phyloP scores from a whole-genome alignment of 1,140 invertebrate genomes.

The Neelides sp. region DNA sequence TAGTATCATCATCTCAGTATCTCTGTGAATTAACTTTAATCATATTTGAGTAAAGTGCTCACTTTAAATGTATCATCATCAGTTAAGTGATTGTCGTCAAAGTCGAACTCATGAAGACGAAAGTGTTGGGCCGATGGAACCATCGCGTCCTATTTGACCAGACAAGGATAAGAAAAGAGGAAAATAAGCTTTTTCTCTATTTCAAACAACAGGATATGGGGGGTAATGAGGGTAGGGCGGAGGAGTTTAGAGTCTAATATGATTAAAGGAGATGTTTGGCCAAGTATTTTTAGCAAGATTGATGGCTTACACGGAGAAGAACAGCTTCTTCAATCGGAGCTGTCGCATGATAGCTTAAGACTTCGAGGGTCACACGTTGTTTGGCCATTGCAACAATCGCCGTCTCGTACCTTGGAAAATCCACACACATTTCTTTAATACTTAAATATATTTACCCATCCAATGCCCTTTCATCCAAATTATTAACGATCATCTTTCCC shows the following conservation, averaged over 20 bases:
- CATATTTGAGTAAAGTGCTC: too few relatives aligned
- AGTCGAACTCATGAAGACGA: slow-evolving; percentile 68
- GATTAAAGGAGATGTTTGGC: background rate
- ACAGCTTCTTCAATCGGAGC: slow-evolving; percentile 77
- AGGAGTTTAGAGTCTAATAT: background rate
- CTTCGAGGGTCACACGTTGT: slow-evolving; percentile 86
- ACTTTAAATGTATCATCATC: slow-evolving; percentile 73
- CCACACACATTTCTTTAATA: background rate
- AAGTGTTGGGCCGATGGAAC: slow-evolving; percentile 72
- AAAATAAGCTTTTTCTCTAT: background rate
- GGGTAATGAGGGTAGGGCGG: background rate
- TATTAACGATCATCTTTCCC: too few relatives aligned
- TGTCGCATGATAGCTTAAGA: slow-evolving; percentile 89
- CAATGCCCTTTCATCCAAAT: background rate
- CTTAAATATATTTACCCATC: background rate
- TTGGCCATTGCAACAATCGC: slow-evolving; percentile 85
- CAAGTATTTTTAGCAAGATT: background rate
- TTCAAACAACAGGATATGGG: background rate
- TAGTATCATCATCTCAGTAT: too few relatives aligned
- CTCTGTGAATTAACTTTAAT: too few relatives aligned
- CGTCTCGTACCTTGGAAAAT: slow-evolving; percentile 62
- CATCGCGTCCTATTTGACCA: slow-evolving; percentile 43
- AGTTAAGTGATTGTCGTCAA: slow-evolving; percentile 70
- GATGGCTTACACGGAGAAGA: slow-evolving; percentile 55
- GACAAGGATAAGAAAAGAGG: background rate